phyloP scores from a whole-genome alignment of 2,888 invertebrate genomes.

The Conus canariensis region DNA sequence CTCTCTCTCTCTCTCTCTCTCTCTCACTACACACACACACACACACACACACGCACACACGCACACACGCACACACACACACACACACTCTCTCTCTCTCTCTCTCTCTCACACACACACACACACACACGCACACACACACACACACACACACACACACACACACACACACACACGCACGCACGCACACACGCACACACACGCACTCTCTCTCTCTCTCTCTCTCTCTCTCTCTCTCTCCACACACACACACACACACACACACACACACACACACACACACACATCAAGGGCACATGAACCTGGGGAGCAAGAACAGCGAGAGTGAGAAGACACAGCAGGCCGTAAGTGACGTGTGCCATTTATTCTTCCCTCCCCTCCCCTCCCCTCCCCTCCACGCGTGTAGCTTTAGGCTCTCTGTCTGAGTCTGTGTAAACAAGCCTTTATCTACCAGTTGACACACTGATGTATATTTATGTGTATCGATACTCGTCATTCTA shows the following conservation, averaged over 20 bases:
- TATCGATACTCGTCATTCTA: too few species aligned
- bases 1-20: neutral
- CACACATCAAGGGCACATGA: too few species aligned
- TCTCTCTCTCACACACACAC: neutral
- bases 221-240: slow-evolving; percentile 24
- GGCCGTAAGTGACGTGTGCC: too few species aligned
- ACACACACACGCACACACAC: neutral
- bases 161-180: slow-evolving; percentile 4
- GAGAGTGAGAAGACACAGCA: too few species aligned
- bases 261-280: too few species aligned
- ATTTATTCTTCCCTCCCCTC: too few species aligned
- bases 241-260: slow-evolving; percentile 29
- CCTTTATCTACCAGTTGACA: too few species aligned
- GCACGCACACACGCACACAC: slow-evolving; percentile 7
- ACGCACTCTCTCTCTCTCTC: neutral
- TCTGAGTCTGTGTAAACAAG: too few species aligned
- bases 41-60: slow-evolving; percentile 7
- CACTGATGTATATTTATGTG: too few species aligned
- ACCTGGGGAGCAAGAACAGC: too few species aligned
- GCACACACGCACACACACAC: neutral
- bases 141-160: slow-evolving; percentile 14
- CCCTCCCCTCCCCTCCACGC: too few species aligned
- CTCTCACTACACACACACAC: slow-evolving; percentile 6
- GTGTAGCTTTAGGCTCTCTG: too few species aligned
- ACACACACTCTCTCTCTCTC: neutral